phyloP scores from a whole-genome alignment of 1,140 invertebrate genomes.

The Ceratosolen fusciceps region DNA sequence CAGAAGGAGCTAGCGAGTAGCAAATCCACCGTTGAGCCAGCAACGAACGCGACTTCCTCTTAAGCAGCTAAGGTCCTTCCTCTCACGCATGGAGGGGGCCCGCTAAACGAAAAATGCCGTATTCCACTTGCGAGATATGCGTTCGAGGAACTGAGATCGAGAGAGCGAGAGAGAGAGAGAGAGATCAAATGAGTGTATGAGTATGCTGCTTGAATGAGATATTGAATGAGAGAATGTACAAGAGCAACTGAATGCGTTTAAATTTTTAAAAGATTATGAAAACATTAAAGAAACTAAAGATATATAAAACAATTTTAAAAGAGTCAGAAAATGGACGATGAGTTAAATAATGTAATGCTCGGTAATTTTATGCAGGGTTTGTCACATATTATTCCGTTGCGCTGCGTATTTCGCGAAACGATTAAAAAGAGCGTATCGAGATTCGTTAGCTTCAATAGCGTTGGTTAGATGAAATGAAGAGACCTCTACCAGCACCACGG shows the following conservation, averaged over 20 bases:
- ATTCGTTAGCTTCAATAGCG: constrained; percentile 20
- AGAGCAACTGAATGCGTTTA: constrained; percentile 42
- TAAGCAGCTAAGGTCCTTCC: constrained; percentile 21
- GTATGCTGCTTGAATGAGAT: constrained; percentile 42
- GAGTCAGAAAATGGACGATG: constrained; percentile 23
- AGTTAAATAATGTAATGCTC: constrained; percentile 36
- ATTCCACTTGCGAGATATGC: constrained; percentile 42
- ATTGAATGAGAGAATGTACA: constrained; percentile 52
- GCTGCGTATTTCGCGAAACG: constrained; percentile 52
- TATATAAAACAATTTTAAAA: constrained; percentile 38
- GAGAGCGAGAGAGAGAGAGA: too few relatives aligned
- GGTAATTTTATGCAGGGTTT: constrained; percentile 46
- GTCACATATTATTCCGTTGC: constrained; percentile 50
- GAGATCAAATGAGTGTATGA: constrained; percentile 50
- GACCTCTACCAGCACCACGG: constrained; percentile 5
- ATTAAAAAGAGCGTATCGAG: constrained; percentile 22
- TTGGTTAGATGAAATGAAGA: constrained; percentile 40
- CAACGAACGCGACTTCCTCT: constrained; percentile 35
- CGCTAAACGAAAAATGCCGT: constrained; percentile 26
- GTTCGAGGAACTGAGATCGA: constrained; percentile 55
- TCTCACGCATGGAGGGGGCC: constrained; percentile 9
- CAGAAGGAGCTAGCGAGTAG: constrained; percentile 31
- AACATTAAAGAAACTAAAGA: constrained; percentile 41
- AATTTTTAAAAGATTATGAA: constrained; percentile 47
- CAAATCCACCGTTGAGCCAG: constrained; percentile 18